These are phyloP conservation scores for Cinclus mexicanus DNA, from an alignment of 2,113 vertebrate species.

Conservation along the genomic window DNA sequence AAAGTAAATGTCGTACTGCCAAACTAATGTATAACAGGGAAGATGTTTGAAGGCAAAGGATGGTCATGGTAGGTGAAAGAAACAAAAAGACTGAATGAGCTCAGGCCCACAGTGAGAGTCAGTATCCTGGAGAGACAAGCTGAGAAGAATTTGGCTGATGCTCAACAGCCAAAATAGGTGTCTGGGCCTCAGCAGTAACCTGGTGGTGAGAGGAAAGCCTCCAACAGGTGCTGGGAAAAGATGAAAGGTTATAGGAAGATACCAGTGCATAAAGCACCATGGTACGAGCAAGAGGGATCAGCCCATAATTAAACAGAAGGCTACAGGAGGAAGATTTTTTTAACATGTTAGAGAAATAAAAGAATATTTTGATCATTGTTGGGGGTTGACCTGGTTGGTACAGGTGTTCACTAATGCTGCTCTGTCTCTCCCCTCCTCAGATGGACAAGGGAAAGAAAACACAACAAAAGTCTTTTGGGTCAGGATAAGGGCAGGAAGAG, in stretches of 20 bases:
- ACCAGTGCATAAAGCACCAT: background rate
- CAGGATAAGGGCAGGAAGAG: background rate
- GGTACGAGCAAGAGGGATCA: rapidly evolving
- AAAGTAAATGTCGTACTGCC: background rate
- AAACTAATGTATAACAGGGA: background rate
- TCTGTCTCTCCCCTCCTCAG: background rate
- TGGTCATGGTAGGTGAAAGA: background rate
- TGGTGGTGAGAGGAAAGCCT: background rate
- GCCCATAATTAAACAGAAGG: rapidly evolving
- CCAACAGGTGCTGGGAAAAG: rapidly evolving
- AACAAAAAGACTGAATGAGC: background rate
- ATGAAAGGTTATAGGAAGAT: background rate
- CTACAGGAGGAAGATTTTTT: background rate
- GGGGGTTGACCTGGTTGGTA: background rate
- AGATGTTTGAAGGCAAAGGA: background rate
- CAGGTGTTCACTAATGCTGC: background rate
- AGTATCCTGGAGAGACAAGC: background rate
- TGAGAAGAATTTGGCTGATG: background rate
- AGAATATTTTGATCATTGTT: background rate
- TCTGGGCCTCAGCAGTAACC: background rate
- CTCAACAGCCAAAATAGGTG: background rate
- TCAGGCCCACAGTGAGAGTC: background rate
- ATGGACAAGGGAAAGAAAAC: background rate
- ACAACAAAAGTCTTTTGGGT: background rate
- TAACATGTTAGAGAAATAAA: background rate